Evolutionary conservation across 2,797 vertebrate species (phyloP).

Genomic region (Odontamblyopus rebecca): DNA sequence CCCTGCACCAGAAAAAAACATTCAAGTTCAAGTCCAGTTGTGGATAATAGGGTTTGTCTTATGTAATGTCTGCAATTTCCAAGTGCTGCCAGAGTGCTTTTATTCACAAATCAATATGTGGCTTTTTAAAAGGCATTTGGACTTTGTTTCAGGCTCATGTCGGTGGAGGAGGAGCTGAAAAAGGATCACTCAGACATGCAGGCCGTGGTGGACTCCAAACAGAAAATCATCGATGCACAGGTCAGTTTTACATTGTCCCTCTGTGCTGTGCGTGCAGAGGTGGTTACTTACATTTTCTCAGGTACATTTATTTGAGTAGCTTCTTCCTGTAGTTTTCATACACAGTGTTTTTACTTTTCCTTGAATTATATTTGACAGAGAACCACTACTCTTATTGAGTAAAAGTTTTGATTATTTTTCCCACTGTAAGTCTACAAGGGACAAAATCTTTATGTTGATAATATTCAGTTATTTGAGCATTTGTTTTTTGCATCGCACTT

Average conservation of each 20-base stretch:
- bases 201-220: slow-evolving; percentile 95
- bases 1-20: neutral
- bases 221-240: slow-evolving; percentile 98
- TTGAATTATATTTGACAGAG: too few species aligned
- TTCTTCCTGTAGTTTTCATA: too few species aligned
- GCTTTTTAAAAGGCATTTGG: neutral
- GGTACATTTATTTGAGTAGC: too few species aligned
- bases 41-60: neutral
- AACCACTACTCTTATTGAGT: too few species aligned
- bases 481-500: too few species aligned
- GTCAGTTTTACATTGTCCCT: slow-evolving; percentile 62
- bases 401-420: too few species aligned
- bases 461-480: too few species aligned
- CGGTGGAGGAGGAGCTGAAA: slow-evolving; percentile 96
- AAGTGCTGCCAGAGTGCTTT: neutral
- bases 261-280: neutral
- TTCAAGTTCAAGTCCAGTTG: neutral
- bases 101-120: neutral
- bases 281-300: too few species aligned
- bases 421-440: too few species aligned
- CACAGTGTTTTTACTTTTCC: too few species aligned
- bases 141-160: slow-evolving; percentile 86
- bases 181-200: slow-evolving; percentile 99
- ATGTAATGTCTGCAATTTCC: neutral
- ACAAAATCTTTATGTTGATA: too few species aligned